A percentile compares a stretch with the other conserved stretches of the same genome.
These are phyloP conservation scores for Branchipolynoe longqiensis DNA, from an alignment of 2,888 invertebrate genomes.

Conservation along the genomic window DNA sequence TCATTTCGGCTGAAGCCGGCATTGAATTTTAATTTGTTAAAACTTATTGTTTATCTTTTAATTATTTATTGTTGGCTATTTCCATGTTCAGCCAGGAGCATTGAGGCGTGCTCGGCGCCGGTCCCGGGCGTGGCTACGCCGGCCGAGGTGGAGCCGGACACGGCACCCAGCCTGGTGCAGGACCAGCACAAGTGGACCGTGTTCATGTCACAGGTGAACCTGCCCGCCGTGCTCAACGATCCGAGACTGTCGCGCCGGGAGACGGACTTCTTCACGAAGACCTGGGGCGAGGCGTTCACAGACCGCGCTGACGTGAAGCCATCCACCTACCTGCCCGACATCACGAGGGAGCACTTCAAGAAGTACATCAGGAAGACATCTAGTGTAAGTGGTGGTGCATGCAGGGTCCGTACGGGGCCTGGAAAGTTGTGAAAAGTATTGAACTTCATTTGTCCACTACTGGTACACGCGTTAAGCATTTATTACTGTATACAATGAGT, in stretches of 20 bases:
- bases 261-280: slow-evolving; percentile 94
- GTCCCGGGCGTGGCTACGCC: background rate
- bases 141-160: slow-evolving; percentile 67
- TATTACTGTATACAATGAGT: no score
- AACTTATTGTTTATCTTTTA: no score
- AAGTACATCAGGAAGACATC: slow-evolving; percentile 89
- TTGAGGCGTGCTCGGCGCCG: no score
- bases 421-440: no score
- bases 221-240: slow-evolving; percentile 97
- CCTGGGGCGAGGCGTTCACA: slow-evolving; percentile 96
- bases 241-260: slow-evolving; percentile 90
- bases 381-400: slow-evolving; percentile 74
- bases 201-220: slow-evolving; percentile 94
- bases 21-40: no score
- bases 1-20: no score
- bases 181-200: slow-evolving; percentile 87
- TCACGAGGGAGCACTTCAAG: slow-evolving; percentile 92
- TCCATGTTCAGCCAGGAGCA: no score
- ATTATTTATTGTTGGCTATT: no score
- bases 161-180: slow-evolving; percentile 77
- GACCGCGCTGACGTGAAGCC: slow-evolving; percentile 87
- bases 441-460: no score
- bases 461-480: no score
- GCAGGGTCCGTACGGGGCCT: no score
- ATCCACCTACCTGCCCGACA: slow-evolving; percentile 91